phyloP scores from a whole-genome alignment of 1,140 invertebrate genomes.

The Ostrea denselamellosa region DNA sequence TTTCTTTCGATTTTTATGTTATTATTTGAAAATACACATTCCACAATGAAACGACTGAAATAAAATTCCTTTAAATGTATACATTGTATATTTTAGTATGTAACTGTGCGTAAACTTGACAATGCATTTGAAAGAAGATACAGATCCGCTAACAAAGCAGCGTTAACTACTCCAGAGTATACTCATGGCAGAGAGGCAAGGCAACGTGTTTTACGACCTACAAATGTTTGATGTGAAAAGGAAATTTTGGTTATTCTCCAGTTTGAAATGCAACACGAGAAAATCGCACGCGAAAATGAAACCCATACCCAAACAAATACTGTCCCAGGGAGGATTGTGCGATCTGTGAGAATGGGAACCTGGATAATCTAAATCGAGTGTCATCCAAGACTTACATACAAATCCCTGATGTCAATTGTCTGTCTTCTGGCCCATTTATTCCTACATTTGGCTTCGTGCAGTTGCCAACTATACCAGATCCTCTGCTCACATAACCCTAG shows the following conservation, averaged over 20 bases:
- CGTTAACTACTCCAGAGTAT: background rate
- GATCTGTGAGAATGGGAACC: background rate
- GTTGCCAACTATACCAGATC: background rate
- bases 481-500: background rate
- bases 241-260: conserved; percentile 2
- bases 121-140: conserved; percentile 29
- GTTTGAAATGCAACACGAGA: conserved; percentile 24
- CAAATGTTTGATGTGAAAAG: background rate
- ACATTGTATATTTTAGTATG: background rate
- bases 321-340: background rate
- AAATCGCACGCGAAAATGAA: conserved; percentile 14
- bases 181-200: conserved; percentile 5
- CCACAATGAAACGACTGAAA: background rate
- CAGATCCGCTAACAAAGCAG: background rate
- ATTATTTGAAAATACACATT: conserved; percentile 9
- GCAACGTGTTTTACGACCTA: conserved; percentile 20
- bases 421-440: background rate
- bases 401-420: background rate
- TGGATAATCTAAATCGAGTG: background rate
- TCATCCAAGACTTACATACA: background rate
- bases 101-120: background rate
- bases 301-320: background rate
- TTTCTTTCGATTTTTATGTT: background rate
- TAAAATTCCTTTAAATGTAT: background rate
- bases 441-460: conserved; percentile 11